A percentile compares a stretch with the other conserved stretches of the same genome.
Evolutionary conservation across 2,888 invertebrate genomes (phyloP).

Genomic region (Elmis aenea): DNA sequence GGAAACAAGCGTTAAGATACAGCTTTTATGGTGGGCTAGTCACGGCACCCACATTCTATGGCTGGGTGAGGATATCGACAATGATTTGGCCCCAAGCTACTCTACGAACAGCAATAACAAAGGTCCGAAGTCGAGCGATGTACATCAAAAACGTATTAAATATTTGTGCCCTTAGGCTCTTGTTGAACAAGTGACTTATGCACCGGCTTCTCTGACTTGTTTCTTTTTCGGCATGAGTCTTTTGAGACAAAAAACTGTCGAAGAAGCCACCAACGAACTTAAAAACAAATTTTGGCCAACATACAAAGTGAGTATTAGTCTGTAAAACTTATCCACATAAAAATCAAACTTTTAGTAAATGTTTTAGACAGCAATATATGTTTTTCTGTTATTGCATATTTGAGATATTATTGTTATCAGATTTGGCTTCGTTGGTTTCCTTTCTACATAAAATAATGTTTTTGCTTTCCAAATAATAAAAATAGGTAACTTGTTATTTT

Average conservation of each 20-base stretch:
- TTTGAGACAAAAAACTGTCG: conserved; percentile 51
- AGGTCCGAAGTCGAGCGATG: conserved; percentile 57
- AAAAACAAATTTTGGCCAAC: conserved; percentile 54
- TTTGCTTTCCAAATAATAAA: too few relatives aligned
- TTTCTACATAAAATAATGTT: too few relatives aligned
- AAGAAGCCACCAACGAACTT: conserved; percentile 51
- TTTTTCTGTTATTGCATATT: neutral
- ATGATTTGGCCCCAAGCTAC: conserved; percentile 70
- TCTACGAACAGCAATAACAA: conserved; percentile 64
- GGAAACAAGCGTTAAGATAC: conserved; percentile 66
- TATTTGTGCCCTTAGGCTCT: conserved; percentile 47
- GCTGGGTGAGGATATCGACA: conserved; percentile 73
- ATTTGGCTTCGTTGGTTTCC: too few relatives aligned
- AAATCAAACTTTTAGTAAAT: neutral
- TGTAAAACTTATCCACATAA: too few relatives aligned
- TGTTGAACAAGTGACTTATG: conserved; percentile 57
- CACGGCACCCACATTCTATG: conserved; percentile 75
- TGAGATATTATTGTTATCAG: too few relatives aligned
- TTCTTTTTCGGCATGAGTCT: conserved; percentile 58
- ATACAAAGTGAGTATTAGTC: conserved; percentile 46
- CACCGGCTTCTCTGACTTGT: conserved; percentile 54
- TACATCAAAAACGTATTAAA: too few relatives aligned
- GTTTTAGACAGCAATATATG: neutral
- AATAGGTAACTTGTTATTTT: too few relatives aligned
- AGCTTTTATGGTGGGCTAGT: conserved; percentile 75